A percentile compares a stretch with the other conserved stretches of the same genome.
Evolutionary conservation across 1,140 invertebrate species (phyloP).

Genomic region (Araneus ventricosus): DNA sequence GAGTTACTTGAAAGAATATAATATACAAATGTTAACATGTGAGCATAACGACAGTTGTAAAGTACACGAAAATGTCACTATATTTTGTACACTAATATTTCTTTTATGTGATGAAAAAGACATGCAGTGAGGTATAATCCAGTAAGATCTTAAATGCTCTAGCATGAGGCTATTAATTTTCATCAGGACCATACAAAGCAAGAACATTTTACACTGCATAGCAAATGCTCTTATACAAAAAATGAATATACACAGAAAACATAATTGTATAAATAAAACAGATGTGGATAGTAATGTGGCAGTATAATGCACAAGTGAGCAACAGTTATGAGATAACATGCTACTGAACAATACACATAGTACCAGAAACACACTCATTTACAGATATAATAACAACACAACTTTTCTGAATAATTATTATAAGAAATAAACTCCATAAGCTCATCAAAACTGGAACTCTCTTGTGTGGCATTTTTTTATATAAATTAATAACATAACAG

Average conservation of each 20-base stretch:
- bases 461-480: no score
- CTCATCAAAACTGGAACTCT: no score
- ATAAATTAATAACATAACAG: no score
- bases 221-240: background rate
- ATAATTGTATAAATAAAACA: background rate
- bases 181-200: no score
- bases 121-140: no score
- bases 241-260: background rate
- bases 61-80: background rate
- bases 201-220: background rate
- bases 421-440: no score
- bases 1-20: background rate
- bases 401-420: no score
- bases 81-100: background rate
- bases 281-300: background rate
- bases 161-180: no score
- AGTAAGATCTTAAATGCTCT: no score
- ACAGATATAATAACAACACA: background rate
- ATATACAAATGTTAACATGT: background rate
- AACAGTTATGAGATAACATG: background rate
- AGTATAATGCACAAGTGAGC: background rate
- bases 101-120: background rate
- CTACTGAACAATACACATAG: background rate
- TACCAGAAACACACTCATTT: background rate
- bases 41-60: background rate